Base-by-base conservation (phyloP, 2,113 vertebrate species). In the Elanoides forficatus region DNA sequence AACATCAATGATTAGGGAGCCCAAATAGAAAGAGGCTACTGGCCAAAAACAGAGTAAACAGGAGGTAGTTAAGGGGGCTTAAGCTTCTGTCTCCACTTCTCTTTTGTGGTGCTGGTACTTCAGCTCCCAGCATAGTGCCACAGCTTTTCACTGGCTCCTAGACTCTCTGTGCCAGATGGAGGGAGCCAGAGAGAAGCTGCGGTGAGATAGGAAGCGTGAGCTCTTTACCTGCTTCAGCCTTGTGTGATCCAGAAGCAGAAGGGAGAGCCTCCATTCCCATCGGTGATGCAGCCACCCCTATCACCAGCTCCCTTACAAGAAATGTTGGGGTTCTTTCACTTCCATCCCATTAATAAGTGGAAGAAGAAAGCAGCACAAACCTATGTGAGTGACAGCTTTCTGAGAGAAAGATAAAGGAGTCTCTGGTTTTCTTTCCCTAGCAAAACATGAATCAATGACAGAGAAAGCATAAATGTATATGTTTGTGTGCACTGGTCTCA, bases 21-120 rank as follows among this genome's bases (percentile, higher is more conserved):
- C 89, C 81, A 94, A 88, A 95, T 6, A 85, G 45, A 93, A 63
- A 76, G 79, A 83, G 88, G 62, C 34, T 72, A 79, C 93, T 45
- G 66, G 93, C 92, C 93, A 96, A 95, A 94, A 88, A 4, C 81
- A 60, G 73, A 90, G 60, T 56, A 94, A 97, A 93, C 90, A 91
- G 92, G 95, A 96, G 66, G 78, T 22, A 82, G 84, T 94, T 93
- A 90, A 91, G 95, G 90, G 87, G 78, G 87, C 76, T 95, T 82
- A 85, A 93, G 84, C 93, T 97, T 87, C 95, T 95, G 73, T 75
- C 91, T 87, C 84, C 86, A 40, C 72, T 96, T 95, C 73, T 72
- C 66, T 68, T 96, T 85, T 82, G 81, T 85, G 90, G 91, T 10
- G 60, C 91, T 93, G 93, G 93, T 91, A 94, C 83, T 96, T 91